Base-by-base conservation (phyloP, 1,140 invertebrate genomes). In the Heliconius eleuchia region DNA sequence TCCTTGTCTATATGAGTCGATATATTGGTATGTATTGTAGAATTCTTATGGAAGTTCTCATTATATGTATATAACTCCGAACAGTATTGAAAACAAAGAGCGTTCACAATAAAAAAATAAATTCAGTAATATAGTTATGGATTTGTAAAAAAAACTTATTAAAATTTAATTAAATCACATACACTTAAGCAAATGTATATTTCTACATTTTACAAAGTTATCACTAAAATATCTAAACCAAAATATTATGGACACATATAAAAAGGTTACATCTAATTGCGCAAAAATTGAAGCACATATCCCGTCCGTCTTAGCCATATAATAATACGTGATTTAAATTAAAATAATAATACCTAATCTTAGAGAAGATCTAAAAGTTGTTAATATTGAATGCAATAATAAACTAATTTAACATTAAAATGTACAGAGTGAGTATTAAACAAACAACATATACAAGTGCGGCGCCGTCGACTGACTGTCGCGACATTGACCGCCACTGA, bases 401-500 rank as follows among this genome's bases (percentile, higher is more conserved):
- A 66, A 66, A 73, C 34, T 73, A 80, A 80, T 80, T 71, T 83
- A 80, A 80, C 81, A 85, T 89, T 89, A 85, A 88, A 87, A 86
- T 88, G 86, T 88, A 88, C 85, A 82, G 81, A 73, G 80, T 83
- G 83, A 87, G 83, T 87, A 87, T 84, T 85, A 82, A 84, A 77
- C 82, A 82, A 72, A 78, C 82, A 86, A 88, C 88, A 91, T 86
- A 92, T 93, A 90, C 86, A 85, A 86, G 79, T 55, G 77, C 82
- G 88, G 83, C 86, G 86, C 82, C 82, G 80, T 76, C 57, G 75
- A 50, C 76, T 78, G 27, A 73, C 84, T 82, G 92, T 86, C 92
- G 91, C 91, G 91, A 93, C 92, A 94, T 92, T 93, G 91, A 93
- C 91, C 91, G 91, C 89, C 88, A 92, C 89, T 82, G 76, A 78